Evolutionary conservation across 2,888 invertebrate species (phyloP).

Genomic region (Drosophila nigritarsus): DNA sequence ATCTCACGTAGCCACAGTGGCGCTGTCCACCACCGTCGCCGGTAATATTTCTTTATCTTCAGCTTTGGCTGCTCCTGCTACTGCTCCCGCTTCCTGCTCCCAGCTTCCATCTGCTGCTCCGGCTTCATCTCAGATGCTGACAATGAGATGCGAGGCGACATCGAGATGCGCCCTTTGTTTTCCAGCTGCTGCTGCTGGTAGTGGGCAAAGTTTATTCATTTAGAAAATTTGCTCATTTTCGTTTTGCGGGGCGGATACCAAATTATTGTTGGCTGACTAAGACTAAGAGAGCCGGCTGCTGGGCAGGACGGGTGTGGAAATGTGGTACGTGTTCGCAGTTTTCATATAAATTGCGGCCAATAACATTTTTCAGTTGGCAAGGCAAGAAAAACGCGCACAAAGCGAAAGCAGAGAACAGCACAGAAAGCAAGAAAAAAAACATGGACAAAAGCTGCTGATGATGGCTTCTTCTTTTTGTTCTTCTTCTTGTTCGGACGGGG

Average conservation of each 20-base stretch:
- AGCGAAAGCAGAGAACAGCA: constrained; percentile 55
- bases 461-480: constrained; percentile 65
- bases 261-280: constrained; percentile 59
- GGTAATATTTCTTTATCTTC: constrained; percentile 77
- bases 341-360: constrained; percentile 82
- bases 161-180: constrained; percentile 63
- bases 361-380: constrained; percentile 80
- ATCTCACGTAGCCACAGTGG: constrained; percentile 62
- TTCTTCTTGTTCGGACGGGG: not conserved
- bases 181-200: constrained; percentile 29
- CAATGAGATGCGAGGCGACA: constrained; percentile 67
- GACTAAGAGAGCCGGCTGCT: not conserved
- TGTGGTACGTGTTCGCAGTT: constrained; percentile 75
- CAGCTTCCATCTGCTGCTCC: constrained; percentile 9
- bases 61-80: constrained; percentile 23
- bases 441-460: constrained; percentile 80
- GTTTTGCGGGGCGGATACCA: constrained; percentile 56
- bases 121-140: constrained; percentile 46
- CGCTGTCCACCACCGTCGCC: constrained; percentile 54
- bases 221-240: constrained; percentile 82
- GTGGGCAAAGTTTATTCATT: constrained; percentile 80
- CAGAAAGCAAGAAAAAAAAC: constrained; percentile 39
- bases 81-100: constrained; percentile 22
- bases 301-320: constrained; percentile 30
- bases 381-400: constrained; percentile 73